These are phyloP conservation scores for Castor canadensis DNA, from an alignment of 2,113 vertebrate genomes.

Conservation along the genomic window DNA sequence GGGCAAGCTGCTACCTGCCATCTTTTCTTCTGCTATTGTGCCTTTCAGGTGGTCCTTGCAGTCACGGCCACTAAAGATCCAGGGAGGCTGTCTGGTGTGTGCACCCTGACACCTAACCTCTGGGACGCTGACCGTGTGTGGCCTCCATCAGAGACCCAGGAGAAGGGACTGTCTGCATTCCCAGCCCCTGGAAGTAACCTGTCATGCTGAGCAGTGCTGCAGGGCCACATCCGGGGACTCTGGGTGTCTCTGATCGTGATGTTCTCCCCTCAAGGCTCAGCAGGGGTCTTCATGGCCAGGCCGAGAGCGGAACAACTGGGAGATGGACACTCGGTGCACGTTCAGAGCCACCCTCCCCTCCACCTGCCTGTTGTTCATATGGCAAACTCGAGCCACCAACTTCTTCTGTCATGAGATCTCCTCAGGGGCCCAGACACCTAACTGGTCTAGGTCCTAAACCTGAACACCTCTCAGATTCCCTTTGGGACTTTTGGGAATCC, in stretches of 20 bases:
- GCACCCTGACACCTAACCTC: not conserved
- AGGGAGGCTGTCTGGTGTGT: not conserved
- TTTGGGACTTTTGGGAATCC: not conserved
- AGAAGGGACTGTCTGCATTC: not conserved
- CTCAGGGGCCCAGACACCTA: not conserved
- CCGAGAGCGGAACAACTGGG: not conserved
- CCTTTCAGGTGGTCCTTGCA: not conserved
- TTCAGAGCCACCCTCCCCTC: not conserved
- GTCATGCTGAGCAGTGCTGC: not conserved
- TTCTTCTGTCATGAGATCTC: not conserved
- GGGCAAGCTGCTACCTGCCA: too few relatives aligned
- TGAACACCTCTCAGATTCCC: not conserved
- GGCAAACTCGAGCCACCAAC: not conserved
- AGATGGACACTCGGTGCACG: fast-evolving
- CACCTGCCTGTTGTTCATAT: not conserved
- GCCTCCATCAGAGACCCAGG: not conserved
- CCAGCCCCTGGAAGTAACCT: too few relatives aligned
- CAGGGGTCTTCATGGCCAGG: not conserved
- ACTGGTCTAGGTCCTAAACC: not conserved
- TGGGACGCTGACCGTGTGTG: not conserved
- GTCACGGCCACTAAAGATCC: not conserved
- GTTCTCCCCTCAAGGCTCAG: not conserved
- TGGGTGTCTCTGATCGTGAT: not conserved
- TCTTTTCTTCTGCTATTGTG: not conserved
- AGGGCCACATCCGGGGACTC: not conserved